Conservation (phyloP, 2,113 vertebrate species). For the Rana temporaria region DNA sequence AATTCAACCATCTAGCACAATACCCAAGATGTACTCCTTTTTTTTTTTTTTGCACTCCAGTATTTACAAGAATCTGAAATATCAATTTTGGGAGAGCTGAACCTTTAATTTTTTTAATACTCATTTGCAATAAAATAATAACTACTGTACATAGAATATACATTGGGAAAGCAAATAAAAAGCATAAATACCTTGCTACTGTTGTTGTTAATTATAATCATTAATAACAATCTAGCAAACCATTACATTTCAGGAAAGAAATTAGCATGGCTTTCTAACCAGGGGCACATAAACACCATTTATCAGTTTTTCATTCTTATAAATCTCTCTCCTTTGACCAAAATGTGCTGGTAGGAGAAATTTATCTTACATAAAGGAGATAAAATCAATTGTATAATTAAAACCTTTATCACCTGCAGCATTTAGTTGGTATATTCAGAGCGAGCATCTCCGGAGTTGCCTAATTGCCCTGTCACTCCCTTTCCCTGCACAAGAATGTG, state of each 20-base stretch:
- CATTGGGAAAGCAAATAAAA: no score
- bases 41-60: no score
- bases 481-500: constrained; percentile 14
- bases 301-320: constrained; percentile 33
- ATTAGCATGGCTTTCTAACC: constrained; percentile 27
- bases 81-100: no score
- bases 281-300: constrained; percentile 34
- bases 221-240: constrained; percentile 24
- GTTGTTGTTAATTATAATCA: constrained; percentile 18
- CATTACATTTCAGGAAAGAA: constrained; percentile 11
- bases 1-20: no score
- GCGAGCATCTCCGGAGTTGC: constrained; percentile 22
- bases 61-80: no score
- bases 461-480: constrained; percentile 49
- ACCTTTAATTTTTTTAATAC: no score
- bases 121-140: no score
- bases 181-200: no score
- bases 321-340: constrained; percentile 50
- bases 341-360: constrained; percentile 43
- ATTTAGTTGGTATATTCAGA: constrained; percentile 48
- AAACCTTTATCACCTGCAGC: constrained; percentile 53
- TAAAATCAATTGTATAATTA: constrained; percentile 57
- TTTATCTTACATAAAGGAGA: constrained; percentile 47
- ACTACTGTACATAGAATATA: no score
- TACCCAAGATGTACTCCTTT: no score